A percentile compares a stretch with the other conserved stretches of the same genome.
Evolutionary conservation across 1,140 invertebrate species (phyloP).

Genomic region (Heliconius eleuchia): DNA sequence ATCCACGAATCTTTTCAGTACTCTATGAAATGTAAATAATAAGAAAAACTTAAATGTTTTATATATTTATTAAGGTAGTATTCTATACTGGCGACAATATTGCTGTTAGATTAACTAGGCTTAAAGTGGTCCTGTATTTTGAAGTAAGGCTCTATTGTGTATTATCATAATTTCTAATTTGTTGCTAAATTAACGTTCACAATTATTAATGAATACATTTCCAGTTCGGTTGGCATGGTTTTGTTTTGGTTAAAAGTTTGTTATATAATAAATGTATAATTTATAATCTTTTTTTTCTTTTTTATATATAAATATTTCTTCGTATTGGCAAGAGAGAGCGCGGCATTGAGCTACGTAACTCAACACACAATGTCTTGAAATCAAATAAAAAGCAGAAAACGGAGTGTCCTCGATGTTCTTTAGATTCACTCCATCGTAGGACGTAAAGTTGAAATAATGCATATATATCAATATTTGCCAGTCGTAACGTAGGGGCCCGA

Average conservation of each 20-base stretch:
- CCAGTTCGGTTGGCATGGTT: not conserved
- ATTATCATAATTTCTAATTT: constrained; percentile 12
- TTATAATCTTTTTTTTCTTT: too few species aligned
- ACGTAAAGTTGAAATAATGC: too few species aligned
- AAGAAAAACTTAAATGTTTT: not conserved
- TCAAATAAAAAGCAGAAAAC: too few species aligned
- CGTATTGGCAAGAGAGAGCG: too few species aligned
- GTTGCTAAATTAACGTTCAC: not conserved
- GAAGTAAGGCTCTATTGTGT: not conserved
- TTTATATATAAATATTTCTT: too few species aligned
- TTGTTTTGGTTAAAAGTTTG: not conserved
- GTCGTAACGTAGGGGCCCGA: too few species aligned
- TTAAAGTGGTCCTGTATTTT: not conserved
- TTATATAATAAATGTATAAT: not conserved
- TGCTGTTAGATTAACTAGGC: not conserved
- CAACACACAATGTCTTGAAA: too few species aligned
- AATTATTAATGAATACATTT: not conserved
- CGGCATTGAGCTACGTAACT: too few species aligned
- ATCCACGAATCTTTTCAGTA: too few species aligned
- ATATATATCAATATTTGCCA: too few species aligned
- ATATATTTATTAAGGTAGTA: not conserved
- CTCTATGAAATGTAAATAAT: not conserved
- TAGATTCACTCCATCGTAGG: too few species aligned
- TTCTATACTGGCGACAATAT: not conserved
- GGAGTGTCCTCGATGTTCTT: too few species aligned